Evolutionary conservation across 2,888 invertebrate genomes (phyloP).

Genomic region (Philereme vetulata): DNA sequence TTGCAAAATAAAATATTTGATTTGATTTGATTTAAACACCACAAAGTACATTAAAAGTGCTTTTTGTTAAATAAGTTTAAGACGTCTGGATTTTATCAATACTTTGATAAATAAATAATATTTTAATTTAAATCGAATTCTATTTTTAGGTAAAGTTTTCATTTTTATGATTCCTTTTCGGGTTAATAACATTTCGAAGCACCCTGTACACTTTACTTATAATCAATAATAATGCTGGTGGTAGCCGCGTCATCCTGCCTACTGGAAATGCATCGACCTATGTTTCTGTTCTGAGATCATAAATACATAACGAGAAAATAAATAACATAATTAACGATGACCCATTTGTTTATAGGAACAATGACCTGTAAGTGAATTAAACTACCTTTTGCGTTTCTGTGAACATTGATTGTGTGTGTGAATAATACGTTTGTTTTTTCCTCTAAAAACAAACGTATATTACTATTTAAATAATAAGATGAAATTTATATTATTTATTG

Average conservation of each 20-base stretch:
- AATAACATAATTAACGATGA: not conserved
- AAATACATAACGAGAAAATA: conserved; percentile 15
- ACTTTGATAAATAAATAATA: too few relatives aligned
- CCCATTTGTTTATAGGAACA: not conserved
- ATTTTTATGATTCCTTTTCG: too few relatives aligned
- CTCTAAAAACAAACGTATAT: not conserved
- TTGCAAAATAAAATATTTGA: too few relatives aligned
- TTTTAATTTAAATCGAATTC: too few relatives aligned
- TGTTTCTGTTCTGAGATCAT: conserved; percentile 10
- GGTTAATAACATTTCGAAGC: too few relatives aligned
- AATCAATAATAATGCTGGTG: conserved; percentile 16
- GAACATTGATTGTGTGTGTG: not conserved
- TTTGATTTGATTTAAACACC: too few relatives aligned
- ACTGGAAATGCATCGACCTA: conserved; percentile 15
- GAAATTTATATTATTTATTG: not conserved
- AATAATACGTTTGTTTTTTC: too few relatives aligned
- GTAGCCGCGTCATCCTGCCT: conserved; percentile 25
- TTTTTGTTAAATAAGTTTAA: too few relatives aligned
- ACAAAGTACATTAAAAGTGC: too few relatives aligned
- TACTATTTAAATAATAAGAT: not conserved
- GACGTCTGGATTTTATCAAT: too few relatives aligned
- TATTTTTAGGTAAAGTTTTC: too few relatives aligned
- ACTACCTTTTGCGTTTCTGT: not conserved
- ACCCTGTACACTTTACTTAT: too few relatives aligned
- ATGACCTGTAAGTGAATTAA: not conserved